These are phyloP conservation scores for Alaudala cheleensis DNA, from an alignment of 2,113 vertebrate genomes.

Conservation along the genomic window DNA sequence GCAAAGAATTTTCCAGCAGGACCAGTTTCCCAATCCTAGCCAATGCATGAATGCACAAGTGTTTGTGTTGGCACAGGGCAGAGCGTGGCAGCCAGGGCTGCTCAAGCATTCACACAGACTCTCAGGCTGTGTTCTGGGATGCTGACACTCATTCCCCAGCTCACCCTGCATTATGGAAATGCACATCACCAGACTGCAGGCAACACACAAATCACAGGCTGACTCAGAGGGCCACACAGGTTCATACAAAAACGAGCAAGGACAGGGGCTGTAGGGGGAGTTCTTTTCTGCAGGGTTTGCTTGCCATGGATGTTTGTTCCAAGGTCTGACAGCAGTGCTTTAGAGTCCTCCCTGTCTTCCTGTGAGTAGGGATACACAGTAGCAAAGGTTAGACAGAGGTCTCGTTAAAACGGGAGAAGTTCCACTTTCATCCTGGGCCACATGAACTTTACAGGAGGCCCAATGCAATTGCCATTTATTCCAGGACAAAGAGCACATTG, in stretches of 20 bases:
- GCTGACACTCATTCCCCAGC: neutral
- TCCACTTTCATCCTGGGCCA: neutral
- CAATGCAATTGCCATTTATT: neutral
- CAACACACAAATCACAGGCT: neutral
- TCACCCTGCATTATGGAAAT: neutral
- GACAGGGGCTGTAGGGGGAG: neutral
- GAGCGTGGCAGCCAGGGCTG: neutral
- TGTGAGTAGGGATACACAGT: neutral
- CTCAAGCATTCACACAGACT: neutral
- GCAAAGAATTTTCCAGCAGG: constrained; percentile 56
- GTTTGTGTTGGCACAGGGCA: constrained; percentile 45
- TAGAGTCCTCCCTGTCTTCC: neutral
- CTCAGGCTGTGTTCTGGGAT: neutral
- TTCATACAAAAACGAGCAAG: neutral
- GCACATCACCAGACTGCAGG: neutral
- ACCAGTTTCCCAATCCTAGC: constrained; percentile 18
- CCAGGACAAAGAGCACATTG: neutral
- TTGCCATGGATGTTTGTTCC: neutral
- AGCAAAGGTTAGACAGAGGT: neutral
- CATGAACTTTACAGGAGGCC: neutral
- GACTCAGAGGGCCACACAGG: neutral
- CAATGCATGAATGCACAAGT: constrained; percentile 6
- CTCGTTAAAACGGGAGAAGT: neutral
- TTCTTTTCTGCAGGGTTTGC: neutral
- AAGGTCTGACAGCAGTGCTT: neutral